A percentile compares a stretch with the other conserved stretches of the same genome.
Conservation (phyloP, 1,140 invertebrate genomes). For the Drosophila repleta region DNA sequence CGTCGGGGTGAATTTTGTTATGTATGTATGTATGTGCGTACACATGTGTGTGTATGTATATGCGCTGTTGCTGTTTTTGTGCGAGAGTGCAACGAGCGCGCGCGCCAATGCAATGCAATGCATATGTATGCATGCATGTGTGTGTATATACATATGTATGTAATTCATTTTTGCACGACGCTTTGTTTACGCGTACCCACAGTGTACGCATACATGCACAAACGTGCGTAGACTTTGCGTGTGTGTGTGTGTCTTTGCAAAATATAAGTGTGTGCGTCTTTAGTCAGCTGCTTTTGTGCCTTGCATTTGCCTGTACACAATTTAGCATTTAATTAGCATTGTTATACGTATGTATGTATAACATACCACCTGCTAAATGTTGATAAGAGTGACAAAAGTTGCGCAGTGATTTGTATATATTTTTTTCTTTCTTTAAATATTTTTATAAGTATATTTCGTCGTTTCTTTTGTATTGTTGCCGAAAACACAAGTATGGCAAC, state of each 20-base stretch:
- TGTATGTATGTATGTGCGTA: conserved; percentile 6
- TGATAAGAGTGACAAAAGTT: conserved; percentile 49
- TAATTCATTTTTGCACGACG: conserved; percentile 22
- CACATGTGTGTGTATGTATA: conserved; percentile 20
- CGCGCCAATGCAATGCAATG: conserved; percentile 42
- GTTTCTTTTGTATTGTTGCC: conserved; percentile 6
- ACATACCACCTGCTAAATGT: conserved; percentile 25
- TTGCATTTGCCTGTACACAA: conserved; percentile 5
- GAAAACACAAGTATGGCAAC: conserved; percentile 36
- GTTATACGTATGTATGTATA: conserved; percentile 5
- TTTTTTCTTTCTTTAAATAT: conserved; percentile 11
- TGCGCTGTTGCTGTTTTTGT: conserved; percentile 31
- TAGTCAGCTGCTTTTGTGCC: conserved; percentile 32
- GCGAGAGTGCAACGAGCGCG: conserved; percentile 56
- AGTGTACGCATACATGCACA: conserved; percentile 16
- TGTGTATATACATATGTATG: background rate
- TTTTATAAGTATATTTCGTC: too few relatives aligned
- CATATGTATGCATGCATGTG: conserved; percentile 6
- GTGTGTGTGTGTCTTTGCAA: conserved; percentile 27
- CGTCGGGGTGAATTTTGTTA: conserved; percentile 43
- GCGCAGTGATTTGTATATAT: background rate
- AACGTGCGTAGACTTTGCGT: conserved; percentile 5
- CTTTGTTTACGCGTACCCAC: conserved; percentile 44
- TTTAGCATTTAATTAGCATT: conserved; percentile 42
- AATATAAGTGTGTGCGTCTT: conserved; percentile 18